Base-by-base conservation (phyloP, 1,140 invertebrate genomes). In the Phocides pigmalion region DNA sequence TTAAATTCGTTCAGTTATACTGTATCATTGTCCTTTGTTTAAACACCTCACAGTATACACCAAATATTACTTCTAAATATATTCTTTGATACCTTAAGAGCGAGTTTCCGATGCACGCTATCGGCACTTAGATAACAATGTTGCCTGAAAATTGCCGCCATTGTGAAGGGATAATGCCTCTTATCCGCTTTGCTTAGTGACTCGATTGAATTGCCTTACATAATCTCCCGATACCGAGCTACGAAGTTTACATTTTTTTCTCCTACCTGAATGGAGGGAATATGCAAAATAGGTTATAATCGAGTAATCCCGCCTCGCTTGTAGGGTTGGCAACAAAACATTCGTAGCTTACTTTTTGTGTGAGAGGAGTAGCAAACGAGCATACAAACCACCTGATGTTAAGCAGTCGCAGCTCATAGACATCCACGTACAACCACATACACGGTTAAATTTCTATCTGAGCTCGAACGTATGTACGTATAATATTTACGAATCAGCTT, bases 81-180 rank as follows among this genome's bases (percentile, higher is more conserved):
- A 44, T n/a, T n/a, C 11, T n/a, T 20, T 20, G 9, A 46, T 46
- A 49, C 35, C 35, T 17, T 51, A 51, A 53, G 50, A 14, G 32
- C 28, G 8, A 53, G 11, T 35, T 37, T 53, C 32, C 9, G 1
- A n/a, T 39, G 32, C 12, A n/a, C 28, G 11, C 11, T 17, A 51
- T n/a, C 16, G 9, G 3, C 50, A 32, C 14, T 20, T 3, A 16
- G 28, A 35, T 39, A 53, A 39, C 32, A 53, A 11, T 39, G 28
- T 37, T 19, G 32, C 28, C 32, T 53, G 32, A 25, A 53, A 53
- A 53, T 39, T 20, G 32, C 50, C 39, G 28, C 17, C 8, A 53
- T 53, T 53, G 50, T 53, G 25, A 39, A 17, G 32, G 50, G 50
- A 53, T 53, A 37, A 39, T 53, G 50, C 5, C 20, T 32, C 50